Percentiles rank a stretch among this genome's conserved stretches.
Conservation (phyloP, 2,888 invertebrate genomes). For the Xanthostigma xanthostigma region DNA sequence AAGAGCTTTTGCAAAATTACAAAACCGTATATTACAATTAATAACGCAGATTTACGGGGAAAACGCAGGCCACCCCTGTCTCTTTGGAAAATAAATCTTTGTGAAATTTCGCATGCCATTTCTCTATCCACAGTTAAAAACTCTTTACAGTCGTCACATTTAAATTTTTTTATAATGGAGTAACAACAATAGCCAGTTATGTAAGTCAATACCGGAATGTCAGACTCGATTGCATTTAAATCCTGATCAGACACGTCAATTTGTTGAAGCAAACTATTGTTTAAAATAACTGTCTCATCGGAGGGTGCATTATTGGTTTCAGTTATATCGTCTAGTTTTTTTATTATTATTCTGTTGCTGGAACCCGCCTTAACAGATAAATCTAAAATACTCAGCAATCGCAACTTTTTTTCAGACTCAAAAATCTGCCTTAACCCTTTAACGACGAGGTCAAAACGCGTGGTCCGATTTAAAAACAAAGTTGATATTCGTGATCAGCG, state of each 20-base stretch:
- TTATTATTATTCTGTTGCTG: neutral
- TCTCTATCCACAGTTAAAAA: neutral
- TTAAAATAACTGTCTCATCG: neutral
- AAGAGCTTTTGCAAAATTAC: neutral
- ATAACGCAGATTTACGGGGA: no score
- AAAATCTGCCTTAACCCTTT: neutral
- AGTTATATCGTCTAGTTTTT: neutral
- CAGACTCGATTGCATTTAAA: no score
- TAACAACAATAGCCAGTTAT: neutral
- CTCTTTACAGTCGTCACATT: neutral
- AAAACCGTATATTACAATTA: no score
- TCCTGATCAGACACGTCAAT: no score
- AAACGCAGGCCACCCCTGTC: no score
- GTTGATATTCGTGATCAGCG: no score
- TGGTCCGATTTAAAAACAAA: no score
- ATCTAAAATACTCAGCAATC: neutral
- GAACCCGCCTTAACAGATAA: neutral
- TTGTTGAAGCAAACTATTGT: no score
- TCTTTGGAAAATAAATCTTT: no score
- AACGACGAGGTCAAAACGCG: no score
- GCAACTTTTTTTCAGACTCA: neutral
- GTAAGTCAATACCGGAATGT: neutral
- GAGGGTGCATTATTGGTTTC: neutral
- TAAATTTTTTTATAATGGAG: neutral
- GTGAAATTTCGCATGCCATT: neutral